Evolutionary conservation across 1,140 invertebrate species (phyloP), one percentile per base, ranked within the genome.

Genomic region (Andrena cerasifolii): DNA sequence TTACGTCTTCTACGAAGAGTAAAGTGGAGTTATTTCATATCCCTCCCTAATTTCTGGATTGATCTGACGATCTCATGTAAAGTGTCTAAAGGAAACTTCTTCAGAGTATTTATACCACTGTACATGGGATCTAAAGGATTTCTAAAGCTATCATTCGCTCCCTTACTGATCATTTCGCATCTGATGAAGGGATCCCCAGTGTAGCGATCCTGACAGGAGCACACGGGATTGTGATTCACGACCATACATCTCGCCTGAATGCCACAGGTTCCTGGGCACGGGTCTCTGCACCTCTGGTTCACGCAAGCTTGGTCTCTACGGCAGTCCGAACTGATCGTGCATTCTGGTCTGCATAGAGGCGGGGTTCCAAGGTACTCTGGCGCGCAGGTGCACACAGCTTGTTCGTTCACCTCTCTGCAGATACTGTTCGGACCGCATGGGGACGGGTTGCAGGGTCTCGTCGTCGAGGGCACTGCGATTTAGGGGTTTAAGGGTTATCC

Each of bases 181-280:
- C 89, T 94, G 58, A 93, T 93, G 88, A 96, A 96, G 2, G 96
- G 96, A 93, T 96, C 95, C 28, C 96, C 96, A 3, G 94, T 95
- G 85, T 94, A 96, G 31, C 95, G 95, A 59, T 92, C 89, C 24
- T 94, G 93, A 86, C 96, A 96, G 70, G 93, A 94, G 90, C 96
- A 97, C 68, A 94, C 92, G 2, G 96, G 94, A 31, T 94, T 93
- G 88, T 96, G 96, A 86, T 95, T 95, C 21, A 95, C 70, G 2
- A 73, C 70, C 8, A 51, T 95, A 93, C 58, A 96, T 95, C 73
- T 90, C 93, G 87, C 96, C 96, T 26, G 93, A 96, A 95, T 84
- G 94, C 94, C 62, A 93, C 91, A 66, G 95, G 95, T 93, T 74
- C 95, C 95, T 24, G 92, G 92, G 87, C 96, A 96, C 45, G 96